These are phyloP conservation scores for Rugalucina vietnamica DNA, from an alignment of 2,888 invertebrate genomes.

Conservation along the genomic window DNA sequence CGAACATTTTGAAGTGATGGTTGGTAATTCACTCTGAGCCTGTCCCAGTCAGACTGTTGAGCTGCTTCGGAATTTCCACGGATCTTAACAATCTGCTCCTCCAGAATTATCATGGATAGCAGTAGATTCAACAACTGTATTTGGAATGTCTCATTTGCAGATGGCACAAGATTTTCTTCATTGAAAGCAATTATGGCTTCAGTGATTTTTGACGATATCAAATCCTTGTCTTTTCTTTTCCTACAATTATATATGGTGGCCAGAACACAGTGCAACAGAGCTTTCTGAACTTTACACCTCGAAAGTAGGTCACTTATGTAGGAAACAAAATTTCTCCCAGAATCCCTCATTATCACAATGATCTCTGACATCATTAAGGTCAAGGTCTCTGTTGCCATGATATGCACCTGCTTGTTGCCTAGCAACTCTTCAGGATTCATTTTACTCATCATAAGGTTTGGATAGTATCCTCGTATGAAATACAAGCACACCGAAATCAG, in stretches of 20 bases:
- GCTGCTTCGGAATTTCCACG: constrained; percentile 46
- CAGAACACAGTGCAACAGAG: constrained; percentile 91
- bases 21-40: constrained; percentile 77
- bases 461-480: constrained; percentile 91
- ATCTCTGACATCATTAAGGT: constrained; percentile 90
- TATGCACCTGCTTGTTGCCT: constrained; percentile 88
- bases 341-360: constrained; percentile 90
- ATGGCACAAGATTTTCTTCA: constrained; percentile 84
- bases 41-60: constrained; percentile 83
- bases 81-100: constrained; percentile 88
- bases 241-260: constrained; percentile 88
- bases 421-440: constrained; percentile 88
- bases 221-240: constrained; percentile 48
- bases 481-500: constrained; percentile 90
- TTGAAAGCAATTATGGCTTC: constrained; percentile 91
- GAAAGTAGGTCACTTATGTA: constrained; percentile 89
- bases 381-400: constrained; percentile 90
- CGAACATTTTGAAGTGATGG: constrained; percentile 74
- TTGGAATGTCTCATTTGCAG: constrained; percentile 81
- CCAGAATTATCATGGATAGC: constrained; percentile 90
- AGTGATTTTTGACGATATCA: constrained; percentile 86
- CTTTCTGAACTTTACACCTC: constrained; percentile 93
- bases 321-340: constrained; percentile 90
- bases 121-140: constrained; percentile 86
- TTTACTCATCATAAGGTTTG: constrained; percentile 88